Conservation (phyloP, 2,113 vertebrate genomes). For the Rhineura floridana region DNA sequence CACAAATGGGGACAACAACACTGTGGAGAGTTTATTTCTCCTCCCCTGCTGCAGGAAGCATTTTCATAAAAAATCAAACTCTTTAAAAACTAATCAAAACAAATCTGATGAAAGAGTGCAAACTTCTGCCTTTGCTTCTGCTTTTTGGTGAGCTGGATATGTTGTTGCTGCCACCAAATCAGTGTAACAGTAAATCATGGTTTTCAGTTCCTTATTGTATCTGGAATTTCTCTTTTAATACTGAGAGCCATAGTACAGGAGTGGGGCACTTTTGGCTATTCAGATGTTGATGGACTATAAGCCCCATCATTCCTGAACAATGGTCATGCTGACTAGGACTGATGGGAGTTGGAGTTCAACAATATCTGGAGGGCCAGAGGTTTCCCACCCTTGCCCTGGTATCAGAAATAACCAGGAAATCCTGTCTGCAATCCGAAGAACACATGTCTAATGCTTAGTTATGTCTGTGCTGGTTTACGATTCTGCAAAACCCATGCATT, state of each 20-base stretch:
- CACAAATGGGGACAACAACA: neutral
- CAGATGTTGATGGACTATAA: too few species aligned
- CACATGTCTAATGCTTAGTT: too few species aligned
- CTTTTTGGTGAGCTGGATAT: neutral
- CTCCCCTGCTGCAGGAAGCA: neutral
- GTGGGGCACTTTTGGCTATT: too few species aligned
- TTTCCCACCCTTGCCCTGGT: too few species aligned
- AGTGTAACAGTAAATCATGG: neutral
- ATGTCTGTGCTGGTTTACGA: too few species aligned
- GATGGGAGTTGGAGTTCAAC: too few species aligned
- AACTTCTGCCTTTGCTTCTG: neutral
- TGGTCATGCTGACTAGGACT: too few species aligned
- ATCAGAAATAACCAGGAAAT: neutral
- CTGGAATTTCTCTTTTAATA: neutral
- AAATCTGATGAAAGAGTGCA: neutral
- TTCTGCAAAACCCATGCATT: too few species aligned
- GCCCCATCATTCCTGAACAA: too few species aligned
- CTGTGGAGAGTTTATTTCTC: neutral
- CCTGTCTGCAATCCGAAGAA: neutral
- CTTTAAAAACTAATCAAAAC: neutral
- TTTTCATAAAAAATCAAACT: neutral
- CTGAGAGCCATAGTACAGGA: neutral
- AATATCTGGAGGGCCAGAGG: too few species aligned
- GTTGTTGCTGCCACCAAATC: neutral
- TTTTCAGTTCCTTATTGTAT: neutral